Conservation (phyloP, 2,888 invertebrate genomes). For the Pachymerium ferrugineum region DNA sequence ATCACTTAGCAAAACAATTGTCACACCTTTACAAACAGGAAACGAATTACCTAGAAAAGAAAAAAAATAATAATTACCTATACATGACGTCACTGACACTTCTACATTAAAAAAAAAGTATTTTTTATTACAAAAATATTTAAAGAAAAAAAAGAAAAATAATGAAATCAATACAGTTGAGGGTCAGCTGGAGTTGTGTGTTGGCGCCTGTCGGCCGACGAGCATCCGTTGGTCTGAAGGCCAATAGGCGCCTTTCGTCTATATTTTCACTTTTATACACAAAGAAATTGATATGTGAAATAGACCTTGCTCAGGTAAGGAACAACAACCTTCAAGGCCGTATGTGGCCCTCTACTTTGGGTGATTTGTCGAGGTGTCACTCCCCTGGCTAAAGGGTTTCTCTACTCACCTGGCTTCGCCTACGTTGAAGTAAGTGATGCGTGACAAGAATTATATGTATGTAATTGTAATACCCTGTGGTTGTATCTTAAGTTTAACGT, state of each 20-base stretch:
- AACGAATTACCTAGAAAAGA: not conserved
- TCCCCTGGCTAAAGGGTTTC: not conserved
- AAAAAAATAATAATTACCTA: not conserved
- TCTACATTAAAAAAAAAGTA: not conserved
- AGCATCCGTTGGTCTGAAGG: not conserved
- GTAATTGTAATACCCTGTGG: not conserved
- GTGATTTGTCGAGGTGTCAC: slow-evolving; percentile 13
- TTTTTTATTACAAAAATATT: no score
- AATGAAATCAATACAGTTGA: not conserved
- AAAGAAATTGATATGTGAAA: slow-evolving; percentile 5
- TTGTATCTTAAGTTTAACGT: no score
- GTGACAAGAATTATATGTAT: not conserved
- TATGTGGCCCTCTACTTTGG: not conserved
- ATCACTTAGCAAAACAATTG: no score
- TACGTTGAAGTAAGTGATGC: not conserved
- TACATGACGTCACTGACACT: not conserved
- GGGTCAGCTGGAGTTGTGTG: no score
- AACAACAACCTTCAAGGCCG: not conserved
- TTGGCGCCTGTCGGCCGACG: slow-evolving; percentile 3
- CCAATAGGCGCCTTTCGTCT: not conserved
- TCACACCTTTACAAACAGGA: no score
- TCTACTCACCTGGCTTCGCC: not conserved
- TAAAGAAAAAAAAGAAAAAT: not conserved
- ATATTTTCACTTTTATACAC: slow-evolving; percentile 8
- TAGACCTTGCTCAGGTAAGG: slow-evolving; percentile 1